Base-by-base conservation (phyloP, 2,888 invertebrate genomes). In the Agrotis clavis region DNA sequence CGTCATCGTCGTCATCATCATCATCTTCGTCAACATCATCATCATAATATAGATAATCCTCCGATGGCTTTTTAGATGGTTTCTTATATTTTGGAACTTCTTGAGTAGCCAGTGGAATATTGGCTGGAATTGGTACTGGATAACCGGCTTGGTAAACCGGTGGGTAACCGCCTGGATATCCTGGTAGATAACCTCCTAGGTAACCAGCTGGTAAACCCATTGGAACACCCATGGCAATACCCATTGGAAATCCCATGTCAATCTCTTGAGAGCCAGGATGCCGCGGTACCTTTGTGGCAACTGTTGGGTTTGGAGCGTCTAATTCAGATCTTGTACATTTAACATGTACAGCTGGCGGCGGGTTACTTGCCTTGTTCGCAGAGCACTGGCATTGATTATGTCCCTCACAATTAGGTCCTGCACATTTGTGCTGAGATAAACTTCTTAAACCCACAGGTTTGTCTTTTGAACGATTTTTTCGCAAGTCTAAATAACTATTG, bases 371-470 rank as follows among this genome's bases (percentile, higher is more conserved):
- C n/a, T 51, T 71, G n/a, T 4, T 30, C 6, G 59, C 59, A 48
- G 30, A 13, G 35, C 77, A 81, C 18, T 48, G 66, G 4, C 80
- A 80, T 53, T 57, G 18, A 18, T 71, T 60, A 30, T 69, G 54
- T 13, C 48, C 25, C 21, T 71, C n/a, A 18, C 50, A 63, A 45
- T 13, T 51, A 50, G 45, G 19, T 19, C 81, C 77, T 48, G 74
- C 51, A 66, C 41, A n/a, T 14, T 13, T 60, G 41, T 25, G 19
- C 16, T 48, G 25, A 16, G 84, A 68, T 71, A 94, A 89, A 86
- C 94, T 95, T 86, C 94, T 91, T 41, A 93, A 84, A 66, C 89
- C 94, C 21, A 94, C 79, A 67, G 90, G 80, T 90, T 94, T 94
- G 63, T 88, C 80, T 69, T 86, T 84, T 48, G 77, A 70, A 64